phyloP scores from a whole-genome alignment of 1,140 invertebrate species.

The Centruroides sculpturatus region DNA sequence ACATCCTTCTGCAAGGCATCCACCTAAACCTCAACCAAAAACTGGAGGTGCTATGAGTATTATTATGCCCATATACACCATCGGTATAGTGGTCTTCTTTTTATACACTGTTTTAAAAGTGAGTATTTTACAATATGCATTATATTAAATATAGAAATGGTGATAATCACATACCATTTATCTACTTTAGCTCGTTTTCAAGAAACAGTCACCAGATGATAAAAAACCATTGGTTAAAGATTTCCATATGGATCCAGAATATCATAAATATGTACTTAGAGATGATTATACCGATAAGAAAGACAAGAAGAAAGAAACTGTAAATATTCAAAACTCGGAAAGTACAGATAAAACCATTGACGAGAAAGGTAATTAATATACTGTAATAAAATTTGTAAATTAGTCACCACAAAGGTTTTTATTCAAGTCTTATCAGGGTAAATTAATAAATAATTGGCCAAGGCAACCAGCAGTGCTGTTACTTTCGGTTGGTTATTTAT shows the following conservation, averaged over 20 bases:
- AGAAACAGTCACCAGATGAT: constrained; percentile 37
- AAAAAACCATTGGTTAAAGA: constrained; percentile 37
- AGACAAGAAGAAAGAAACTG: background rate
- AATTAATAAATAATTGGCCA: too few species aligned
- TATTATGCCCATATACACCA: constrained; percentile 90
- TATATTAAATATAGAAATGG: background rate
- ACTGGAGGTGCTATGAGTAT: constrained; percentile 59
- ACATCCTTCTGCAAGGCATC: constrained; percentile 9
- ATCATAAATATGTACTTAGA: constrained; percentile 42
- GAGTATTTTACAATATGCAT: constrained; percentile 15
- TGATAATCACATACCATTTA: background rate
- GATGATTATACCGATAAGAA: background rate
- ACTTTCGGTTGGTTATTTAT: too few species aligned
- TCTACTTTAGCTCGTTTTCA: constrained; percentile 47
- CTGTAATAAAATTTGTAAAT: too few species aligned
- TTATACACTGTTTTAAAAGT: constrained; percentile 89
- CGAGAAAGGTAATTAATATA: too few species aligned
- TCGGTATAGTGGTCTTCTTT: constrained; percentile 86
- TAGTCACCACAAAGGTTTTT: too few species aligned
- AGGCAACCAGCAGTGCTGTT: too few species aligned
- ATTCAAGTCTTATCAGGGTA: too few species aligned
- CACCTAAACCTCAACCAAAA: constrained; percentile 22
- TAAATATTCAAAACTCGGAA: background rate
- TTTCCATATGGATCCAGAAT: constrained; percentile 48
- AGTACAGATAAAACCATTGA: too few species aligned